Evolutionary conservation across 2,888 invertebrate genomes (phyloP).

Genomic region (Xestia xanthographa): DNA sequence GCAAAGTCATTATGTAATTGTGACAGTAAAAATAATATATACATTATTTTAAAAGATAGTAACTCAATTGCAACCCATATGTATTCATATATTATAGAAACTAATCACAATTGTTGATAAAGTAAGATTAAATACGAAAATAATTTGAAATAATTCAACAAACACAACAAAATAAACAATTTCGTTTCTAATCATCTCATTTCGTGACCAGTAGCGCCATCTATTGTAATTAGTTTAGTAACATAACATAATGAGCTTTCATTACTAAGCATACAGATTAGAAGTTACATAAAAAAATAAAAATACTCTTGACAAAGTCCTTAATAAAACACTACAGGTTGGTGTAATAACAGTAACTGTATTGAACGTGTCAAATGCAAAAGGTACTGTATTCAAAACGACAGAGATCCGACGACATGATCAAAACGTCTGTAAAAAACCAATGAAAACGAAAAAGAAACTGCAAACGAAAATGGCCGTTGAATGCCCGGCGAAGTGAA

Average conservation of each 20-base stretch:
- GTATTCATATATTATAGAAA: background rate
- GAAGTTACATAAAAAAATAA: background rate
- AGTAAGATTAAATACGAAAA: background rate
- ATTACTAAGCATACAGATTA: background rate
- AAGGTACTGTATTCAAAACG: constrained; percentile 66
- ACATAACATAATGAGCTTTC: constrained; percentile 64
- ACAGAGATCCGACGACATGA: constrained; percentile 78
- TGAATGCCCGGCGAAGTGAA: constrained; percentile 87
- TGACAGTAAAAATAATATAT: background rate
- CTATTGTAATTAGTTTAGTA: constrained; percentile 80
- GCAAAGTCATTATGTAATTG: no score
- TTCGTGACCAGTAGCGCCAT: constrained; percentile 82
- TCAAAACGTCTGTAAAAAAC: constrained; percentile 87
- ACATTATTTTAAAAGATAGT: background rate
- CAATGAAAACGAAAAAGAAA: constrained; percentile 87
- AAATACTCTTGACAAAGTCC: background rate
- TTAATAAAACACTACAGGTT: constrained; percentile 14
- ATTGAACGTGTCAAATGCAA: constrained; percentile 53
- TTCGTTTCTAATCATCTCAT: background rate
- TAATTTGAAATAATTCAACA: background rate
- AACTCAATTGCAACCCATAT: no score
- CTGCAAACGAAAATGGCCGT: constrained; percentile 85
- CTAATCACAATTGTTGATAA: no score
- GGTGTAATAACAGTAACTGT: constrained; percentile 43
- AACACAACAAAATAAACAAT: constrained; percentile 14